phyloP scores from a whole-genome alignment of 30 jellyfish, hydroid and myxozoan genomes.

The Mastigias papua region DNA sequence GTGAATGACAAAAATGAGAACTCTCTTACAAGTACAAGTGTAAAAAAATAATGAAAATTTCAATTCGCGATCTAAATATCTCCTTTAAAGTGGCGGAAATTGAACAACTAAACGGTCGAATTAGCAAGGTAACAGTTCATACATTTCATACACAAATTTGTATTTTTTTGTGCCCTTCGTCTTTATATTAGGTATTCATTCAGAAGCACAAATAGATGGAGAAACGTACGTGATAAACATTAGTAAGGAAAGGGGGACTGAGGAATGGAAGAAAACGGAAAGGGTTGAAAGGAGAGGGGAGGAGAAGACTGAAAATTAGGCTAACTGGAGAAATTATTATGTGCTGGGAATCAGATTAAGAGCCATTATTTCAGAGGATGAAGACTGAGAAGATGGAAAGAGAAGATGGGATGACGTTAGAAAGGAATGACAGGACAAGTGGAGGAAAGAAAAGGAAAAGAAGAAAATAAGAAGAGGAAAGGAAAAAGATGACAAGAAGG shows the following conservation, averaged over 20 bases:
- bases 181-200: background rate
- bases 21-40: too few species aligned
- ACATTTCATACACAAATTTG: too few species aligned
- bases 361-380: background rate
- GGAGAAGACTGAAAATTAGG: background rate
- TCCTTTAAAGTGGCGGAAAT: too few species aligned
- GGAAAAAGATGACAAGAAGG: background rate
- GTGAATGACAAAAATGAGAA: too few species aligned
- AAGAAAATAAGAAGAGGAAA: too few species aligned
- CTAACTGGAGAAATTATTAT: background rate
- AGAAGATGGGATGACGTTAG: background rate
- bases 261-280: background rate
- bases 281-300: background rate
- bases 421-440: background rate
- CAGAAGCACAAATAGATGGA: background rate
- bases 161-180: background rate
- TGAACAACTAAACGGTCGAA: too few species aligned
- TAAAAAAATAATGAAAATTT: too few species aligned
- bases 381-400: background rate
- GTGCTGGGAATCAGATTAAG: background rate
- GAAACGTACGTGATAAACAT: background rate
- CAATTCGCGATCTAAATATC: too few species aligned
- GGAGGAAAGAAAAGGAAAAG: background rate
- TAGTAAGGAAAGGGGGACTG: background rate
- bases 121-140: too few species aligned